A percentile compares a stretch with the other conserved stretches of the same genome.
These are phyloP conservation scores for Tyto alba DNA, from an alignment of 2,113 vertebrate species.

Conservation along the genomic window DNA sequence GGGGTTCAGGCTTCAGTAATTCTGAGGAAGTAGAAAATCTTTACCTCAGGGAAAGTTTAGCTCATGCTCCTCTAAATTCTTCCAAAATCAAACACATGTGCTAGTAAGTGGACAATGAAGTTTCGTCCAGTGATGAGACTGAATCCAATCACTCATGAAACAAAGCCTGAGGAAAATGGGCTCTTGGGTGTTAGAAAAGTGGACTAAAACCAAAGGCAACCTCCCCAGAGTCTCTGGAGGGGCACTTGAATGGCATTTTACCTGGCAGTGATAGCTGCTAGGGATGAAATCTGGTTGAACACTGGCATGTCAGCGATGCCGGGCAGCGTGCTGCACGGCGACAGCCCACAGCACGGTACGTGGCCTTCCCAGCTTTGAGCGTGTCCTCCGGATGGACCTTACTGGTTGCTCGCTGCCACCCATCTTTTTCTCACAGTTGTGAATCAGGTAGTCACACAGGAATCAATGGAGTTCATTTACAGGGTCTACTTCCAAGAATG, in stretches of 20 bases:
- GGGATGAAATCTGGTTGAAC: background rate
- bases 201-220: background rate
- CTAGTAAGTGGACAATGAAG: background rate
- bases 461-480: background rate
- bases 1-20: background rate
- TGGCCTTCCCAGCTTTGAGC: background rate
- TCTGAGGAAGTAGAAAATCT: background rate
- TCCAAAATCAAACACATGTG: background rate
- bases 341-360: background rate
- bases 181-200: background rate
- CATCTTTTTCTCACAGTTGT: background rate
- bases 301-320: background rate
- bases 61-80: background rate
- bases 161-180: background rate
- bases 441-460: background rate
- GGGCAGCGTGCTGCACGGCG: rapidly evolving
- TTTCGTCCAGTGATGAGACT: background rate
- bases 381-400: background rate
- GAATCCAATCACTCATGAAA: background rate
- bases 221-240: background rate
- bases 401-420: background rate
- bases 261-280: background rate
- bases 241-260: background rate
- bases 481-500: background rate
- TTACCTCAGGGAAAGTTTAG: background rate